Evolutionary conservation across 2,888 invertebrate genomes (phyloP), one percentile per base, ranked within the genome.

Genomic region (Chorisops tibialis): DNA sequence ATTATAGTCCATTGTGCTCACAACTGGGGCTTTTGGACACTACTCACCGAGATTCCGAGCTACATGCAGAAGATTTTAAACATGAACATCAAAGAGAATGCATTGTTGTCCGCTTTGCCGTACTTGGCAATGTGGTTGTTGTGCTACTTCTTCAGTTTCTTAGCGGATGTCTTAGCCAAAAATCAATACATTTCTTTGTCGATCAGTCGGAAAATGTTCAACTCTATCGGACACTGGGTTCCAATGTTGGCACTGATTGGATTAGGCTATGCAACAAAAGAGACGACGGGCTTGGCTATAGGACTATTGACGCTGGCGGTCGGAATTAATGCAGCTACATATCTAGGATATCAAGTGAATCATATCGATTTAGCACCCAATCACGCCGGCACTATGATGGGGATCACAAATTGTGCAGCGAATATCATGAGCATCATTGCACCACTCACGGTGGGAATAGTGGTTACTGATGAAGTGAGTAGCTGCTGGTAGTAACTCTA

Each of bases 291-390:
- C 21, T 68, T 85, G 7, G 88, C 89, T 0, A 85, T 90, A 2
- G 75, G 78, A 0, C 77, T 91, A 47, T 79, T 92, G 0, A 84
- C 88, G 0, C 70, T 88, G 21, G 87, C 91, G 0, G 88, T 91
- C 0, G 87, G 89, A 0, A 81, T 88, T 3, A 91, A 91, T 69
- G 85, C 89, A 0, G 87, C 87, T 1, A 85, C 87, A 56, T 90
- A 87, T 68, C 85, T 87, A 47, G 91, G 91, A 2, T 89, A 86
- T 72, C 84, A 89, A 86, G 81, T 82, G 86, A 92, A 91, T 67
- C 91, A 91, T 71, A 88, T 93, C 66, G 93, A 93, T 78, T 79
- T 93, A 56, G 87, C 92, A 5, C 91, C 92, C 1, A 90, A 89
- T 73, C 90, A 87, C 73, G 89, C 92, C 2, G 92, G 92, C 24